Percentiles rank a stretch among this genome's conserved stretches.
Evolutionary conservation across 2,888 invertebrate genomes (phyloP).

Genomic region (Mylabris sibirica): DNA sequence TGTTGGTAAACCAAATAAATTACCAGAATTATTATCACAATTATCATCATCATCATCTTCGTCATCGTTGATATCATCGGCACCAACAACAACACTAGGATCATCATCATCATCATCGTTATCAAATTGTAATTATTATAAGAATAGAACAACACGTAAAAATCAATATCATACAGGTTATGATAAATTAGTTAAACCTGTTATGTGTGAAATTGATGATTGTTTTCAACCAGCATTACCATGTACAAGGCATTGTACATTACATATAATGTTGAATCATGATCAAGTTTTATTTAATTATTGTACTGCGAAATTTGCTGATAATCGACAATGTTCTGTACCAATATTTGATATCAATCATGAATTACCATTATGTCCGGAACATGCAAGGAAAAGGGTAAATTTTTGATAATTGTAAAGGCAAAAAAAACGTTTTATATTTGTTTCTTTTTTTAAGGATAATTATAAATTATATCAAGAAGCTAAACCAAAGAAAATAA

Average conservation of each 20-base stretch:
- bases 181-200: conserved; percentile 45
- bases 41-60: not conserved
- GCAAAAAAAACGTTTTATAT: not conserved
- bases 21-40: conserved; percentile 40
- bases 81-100: no score
- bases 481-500: conserved; percentile 75
- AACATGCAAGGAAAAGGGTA: conserved; percentile 83
- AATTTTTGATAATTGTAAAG: conserved; percentile 26
- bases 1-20: conserved; percentile 60
- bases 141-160: conserved; percentile 15
- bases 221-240: conserved; percentile 68
- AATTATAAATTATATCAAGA: conserved; percentile 82
- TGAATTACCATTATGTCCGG: conserved; percentile 84
- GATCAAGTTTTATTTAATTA: conserved; percentile 79
- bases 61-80: not conserved
- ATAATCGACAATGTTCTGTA: conserved; percentile 80
- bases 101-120: not conserved
- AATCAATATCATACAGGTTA: conserved; percentile 36
- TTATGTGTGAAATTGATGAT: conserved; percentile 47
- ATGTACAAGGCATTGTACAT: conserved; percentile 81
- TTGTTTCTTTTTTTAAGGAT: conserved; percentile 64
- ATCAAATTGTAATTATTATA: not conserved
- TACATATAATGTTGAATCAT: conserved; percentile 84
- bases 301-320: conserved; percentile 81
- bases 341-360: conserved; percentile 81